These are phyloP conservation scores for Eriosoma lanigerum DNA, from an alignment of 1,140 invertebrate species.

Conservation along the genomic window DNA sequence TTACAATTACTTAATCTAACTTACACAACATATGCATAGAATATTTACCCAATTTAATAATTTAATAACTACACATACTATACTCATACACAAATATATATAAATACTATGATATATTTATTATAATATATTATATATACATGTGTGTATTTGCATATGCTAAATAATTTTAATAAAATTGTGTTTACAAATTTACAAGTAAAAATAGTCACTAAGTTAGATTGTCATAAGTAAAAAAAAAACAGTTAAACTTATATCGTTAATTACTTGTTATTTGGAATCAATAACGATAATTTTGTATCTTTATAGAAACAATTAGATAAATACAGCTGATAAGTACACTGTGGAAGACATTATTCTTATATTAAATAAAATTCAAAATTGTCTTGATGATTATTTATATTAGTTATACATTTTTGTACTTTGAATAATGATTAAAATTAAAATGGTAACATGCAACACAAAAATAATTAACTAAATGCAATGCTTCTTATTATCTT, in stretches of 20 bases:
- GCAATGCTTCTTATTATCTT: too few relatives aligned
- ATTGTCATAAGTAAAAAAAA: conserved; percentile 17
- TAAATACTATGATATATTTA: background rate
- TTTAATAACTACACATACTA: background rate
- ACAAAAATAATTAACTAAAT: background rate
- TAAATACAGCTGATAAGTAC: background rate
- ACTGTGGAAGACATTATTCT: background rate
- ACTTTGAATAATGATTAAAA: background rate
- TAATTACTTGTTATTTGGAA: background rate
- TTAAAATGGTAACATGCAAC: conserved; percentile 11
- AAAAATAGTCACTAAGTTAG: background rate
- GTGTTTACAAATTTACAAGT: conserved; percentile 3
- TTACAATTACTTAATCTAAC: background rate
- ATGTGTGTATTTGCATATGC: background rate
- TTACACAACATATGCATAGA: background rate
- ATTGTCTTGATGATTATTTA: background rate
- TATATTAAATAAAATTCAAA: background rate
- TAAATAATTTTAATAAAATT: background rate
- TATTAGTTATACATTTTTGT: background rate
- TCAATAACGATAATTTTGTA: background rate
- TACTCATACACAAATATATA: background rate
- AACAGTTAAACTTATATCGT: background rate
- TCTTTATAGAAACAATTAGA: background rate
- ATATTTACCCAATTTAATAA: background rate
- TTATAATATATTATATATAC: conserved; percentile 11